Evolutionary conservation across 1,140 invertebrate species (phyloP), one percentile per base, ranked within the genome.

Genomic region (Euura saliciscinereae): DNA sequence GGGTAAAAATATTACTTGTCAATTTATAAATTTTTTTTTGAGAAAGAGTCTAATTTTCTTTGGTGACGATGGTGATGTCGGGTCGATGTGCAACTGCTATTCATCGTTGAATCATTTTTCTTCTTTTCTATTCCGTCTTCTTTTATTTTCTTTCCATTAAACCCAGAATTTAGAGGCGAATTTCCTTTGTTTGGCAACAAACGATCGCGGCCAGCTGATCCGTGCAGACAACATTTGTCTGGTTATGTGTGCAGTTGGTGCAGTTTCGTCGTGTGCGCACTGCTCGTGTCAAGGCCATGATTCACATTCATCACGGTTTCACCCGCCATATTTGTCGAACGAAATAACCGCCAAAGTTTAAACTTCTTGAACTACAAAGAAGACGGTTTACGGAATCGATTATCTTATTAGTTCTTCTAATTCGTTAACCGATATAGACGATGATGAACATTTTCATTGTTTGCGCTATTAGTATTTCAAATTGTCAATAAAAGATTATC

Each of bases 171-270:
- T 28, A 28, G 28, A 28, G 28, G 51, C 6, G 51, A 59, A 59
- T 59, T 59, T n/a, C 4, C 10, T 59, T 59, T 59, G 51, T 59
- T 59, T 59, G 51, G 51, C 51, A 59, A 59, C 51, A 59, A 59
- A 59, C 13, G 5, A n/a, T 28, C 51, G 13, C 51, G 51, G 51
- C 51, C 51, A 59, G 51, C 51, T 59, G 51, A 59, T 59, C 6
- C 8, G 8, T 6, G 6, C 6, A 6, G 51, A 59, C 51, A 59
- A 59, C 51, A 59, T 59, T 59, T 59, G 51, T 28, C n/a, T n/a
- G n/a, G n/a, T n/a, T n/a, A n/a, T n/a, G n/a, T n/a, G n/a, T n/a
- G n/a, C n/a, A n/a, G n/a, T n/a, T n/a, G n/a, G n/a, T 28, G 28
- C 28, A 28, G 28, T 28, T 28, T 28, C 28, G 28, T 28, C 28